Evolutionary conservation across 1,140 invertebrate species (phyloP), one percentile per base, ranked within the genome.

Genomic region (Drosophila trapezifrons): DNA sequence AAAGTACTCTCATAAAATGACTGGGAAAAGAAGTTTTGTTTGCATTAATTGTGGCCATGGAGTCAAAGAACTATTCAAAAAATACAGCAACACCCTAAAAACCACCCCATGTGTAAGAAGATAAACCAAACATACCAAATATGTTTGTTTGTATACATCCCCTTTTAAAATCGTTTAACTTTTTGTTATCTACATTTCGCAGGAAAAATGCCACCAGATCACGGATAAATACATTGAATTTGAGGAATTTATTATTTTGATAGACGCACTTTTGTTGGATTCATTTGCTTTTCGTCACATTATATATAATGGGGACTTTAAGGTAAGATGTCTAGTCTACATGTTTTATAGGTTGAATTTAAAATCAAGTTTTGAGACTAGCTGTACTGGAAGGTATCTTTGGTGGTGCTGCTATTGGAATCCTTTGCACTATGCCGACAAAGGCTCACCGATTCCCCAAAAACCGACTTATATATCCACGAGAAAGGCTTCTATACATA

Each of bases 221-320:
- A 96, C 96, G 15, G 97, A 98, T 83, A 97, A 97, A 90, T 98
- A 98, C 78, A 95, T 98, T 59, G 97, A 98, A 92, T 97, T 96
- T 92, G 97, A 98, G 89, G 93, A 95, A 22, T 95, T 97, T 6
- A 95, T 97, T 72, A 95, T 98, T 0, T 94, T 97, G 65, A 95
- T 98, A 71, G 97, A 98, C 92, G 92, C 97, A 6, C 93, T 98
- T 10, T 87, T 98, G 9, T 93, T 98, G 49, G 96, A 96, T 46
- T 94, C 94, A 57, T 93, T 95, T 66, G 97, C 97, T 1, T 97
- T 97, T 85, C 93, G 97, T 43, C 97, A 98, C 93, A 93, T 98
- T 38, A 93, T 98, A 4, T 95, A 95, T 58, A 98, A 98, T 87
- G 94, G 94, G 13, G 92, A 94, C 57, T 96, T 96, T 86, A 95